Percentiles rank a stretch among this genome's conserved stretches.
These are phyloP conservation scores for Phymanthus crucifer DNA, from an alignment of 92 coral and sea anemone genomes.

Conservation along the genomic window DNA sequence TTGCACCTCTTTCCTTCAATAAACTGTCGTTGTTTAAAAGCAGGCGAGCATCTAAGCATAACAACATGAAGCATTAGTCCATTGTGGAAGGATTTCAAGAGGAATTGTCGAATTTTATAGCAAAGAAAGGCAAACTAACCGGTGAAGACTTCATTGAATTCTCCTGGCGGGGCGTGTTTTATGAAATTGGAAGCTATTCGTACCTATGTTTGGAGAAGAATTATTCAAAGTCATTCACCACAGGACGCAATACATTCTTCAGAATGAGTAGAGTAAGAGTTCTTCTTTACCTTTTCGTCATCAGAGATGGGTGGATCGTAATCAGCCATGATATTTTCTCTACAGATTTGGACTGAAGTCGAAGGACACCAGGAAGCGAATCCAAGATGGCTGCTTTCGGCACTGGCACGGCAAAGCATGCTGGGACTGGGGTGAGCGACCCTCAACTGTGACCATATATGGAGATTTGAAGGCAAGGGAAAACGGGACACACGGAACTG, in stretches of 20 bases:
- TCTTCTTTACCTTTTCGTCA: constrained; percentile 75
- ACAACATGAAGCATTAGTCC: constrained; percentile 10
- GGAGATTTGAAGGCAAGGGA: background rate
- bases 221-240: background rate
- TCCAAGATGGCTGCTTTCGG: constrained; percentile 76
- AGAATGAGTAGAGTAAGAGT: constrained; percentile 38
- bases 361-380: constrained; percentile 50
- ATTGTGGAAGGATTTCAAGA: background rate
- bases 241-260: background rate
- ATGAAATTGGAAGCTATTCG: constrained; percentile 99
- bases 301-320: constrained; percentile 92
- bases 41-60: constrained; percentile 82
- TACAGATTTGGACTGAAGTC: constrained; percentile 53
- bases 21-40: constrained; percentile 81
- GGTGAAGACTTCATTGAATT: constrained; percentile 99
- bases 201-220: constrained; percentile 61
- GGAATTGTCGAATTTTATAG: background rate
- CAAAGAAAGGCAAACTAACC: constrained; percentile 58
- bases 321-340: constrained; percentile 80
- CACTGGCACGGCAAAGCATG: constrained; percentile 43
- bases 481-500: constrained; percentile 15
- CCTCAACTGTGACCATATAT: constrained; percentile 40
- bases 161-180: constrained; percentile 99
- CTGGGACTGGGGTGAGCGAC: constrained; percentile 55
- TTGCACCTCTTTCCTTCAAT: constrained; percentile 89